A percentile compares a stretch with the other conserved stretches of the same genome.
These are phyloP conservation scores for Artemisiospiza belli DNA, from an alignment of 2,113 vertebrate genomes.

Conservation along the genomic window DNA sequence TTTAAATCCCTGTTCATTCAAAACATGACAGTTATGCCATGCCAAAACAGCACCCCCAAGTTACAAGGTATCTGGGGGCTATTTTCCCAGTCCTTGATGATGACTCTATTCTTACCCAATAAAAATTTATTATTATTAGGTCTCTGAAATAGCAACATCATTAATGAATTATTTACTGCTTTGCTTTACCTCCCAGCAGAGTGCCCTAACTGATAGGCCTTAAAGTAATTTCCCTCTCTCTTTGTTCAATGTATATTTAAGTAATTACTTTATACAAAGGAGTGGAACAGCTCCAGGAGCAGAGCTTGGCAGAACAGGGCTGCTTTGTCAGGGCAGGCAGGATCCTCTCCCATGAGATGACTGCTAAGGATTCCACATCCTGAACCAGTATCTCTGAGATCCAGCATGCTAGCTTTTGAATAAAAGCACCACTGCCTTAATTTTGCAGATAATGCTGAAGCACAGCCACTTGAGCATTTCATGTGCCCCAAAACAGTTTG, in stretches of 20 bases:
- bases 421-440: neutral
- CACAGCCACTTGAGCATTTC: fast-evolving
- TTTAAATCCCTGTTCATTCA: fast-evolving
- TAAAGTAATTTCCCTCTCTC: constrained; percentile 33
- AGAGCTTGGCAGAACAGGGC: constrained; percentile 16
- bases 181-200: constrained; percentile 29
- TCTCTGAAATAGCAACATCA: neutral
- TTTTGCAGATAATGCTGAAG: neutral
- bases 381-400: neutral
- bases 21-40: neutral
- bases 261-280: constrained; percentile 50
- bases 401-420: neutral
- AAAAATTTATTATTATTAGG: neutral
- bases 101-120: neutral
- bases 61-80: neutral
- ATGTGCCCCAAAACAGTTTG: neutral
- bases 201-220: constrained; percentile 5
- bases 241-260: constrained; percentile 60
- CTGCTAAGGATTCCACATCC: neutral
- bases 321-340: neutral
- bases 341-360: neutral
- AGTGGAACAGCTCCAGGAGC: constrained; percentile 35
- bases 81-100: neutral
- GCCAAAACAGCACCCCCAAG: neutral
- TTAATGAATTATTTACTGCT: constrained; percentile 27